Conservation (phyloP, 2,797 vertebrate species). For the Pangasius macronema region DNA sequence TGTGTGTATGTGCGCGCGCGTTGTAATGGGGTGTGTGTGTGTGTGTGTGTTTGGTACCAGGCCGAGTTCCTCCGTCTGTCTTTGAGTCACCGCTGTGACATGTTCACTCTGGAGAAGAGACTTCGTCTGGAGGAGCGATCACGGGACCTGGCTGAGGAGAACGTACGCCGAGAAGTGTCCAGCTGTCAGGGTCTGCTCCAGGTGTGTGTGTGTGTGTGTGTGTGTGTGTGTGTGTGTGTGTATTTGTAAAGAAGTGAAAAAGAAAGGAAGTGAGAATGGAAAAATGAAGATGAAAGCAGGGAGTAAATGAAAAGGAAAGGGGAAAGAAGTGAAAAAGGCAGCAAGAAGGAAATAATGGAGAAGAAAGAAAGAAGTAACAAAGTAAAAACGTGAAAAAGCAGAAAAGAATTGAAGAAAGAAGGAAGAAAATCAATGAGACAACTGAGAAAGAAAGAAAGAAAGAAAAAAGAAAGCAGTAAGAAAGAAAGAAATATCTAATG, state of each 20-base stretch:
- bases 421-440: too few species aligned
- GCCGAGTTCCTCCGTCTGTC: constrained; percentile 92
- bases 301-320: not conserved
- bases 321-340: too few species aligned
- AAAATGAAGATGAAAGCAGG: not conserved
- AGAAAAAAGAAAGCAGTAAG: not conserved
- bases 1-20: too few species aligned
- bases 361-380: not conserved
- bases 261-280: not conserved
- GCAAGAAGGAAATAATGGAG: too few species aligned
- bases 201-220: constrained; percentile 65
- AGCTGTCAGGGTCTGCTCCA: constrained; percentile 88
- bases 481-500: not conserved
- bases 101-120: constrained; percentile 95
- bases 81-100: constrained; percentile 95
- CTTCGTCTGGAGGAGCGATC: constrained; percentile 92
- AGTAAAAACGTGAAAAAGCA: not conserved
- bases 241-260: not conserved
- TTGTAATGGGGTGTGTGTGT: not conserved
- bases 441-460: too few species aligned
- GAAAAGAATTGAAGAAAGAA: not conserved
- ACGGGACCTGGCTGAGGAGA: constrained; percentile 92
- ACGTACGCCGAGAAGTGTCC: constrained; percentile 87
- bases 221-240: constrained; percentile 65
- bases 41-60: constrained; percentile 75